Base-by-base conservation (phyloP, 2,888 invertebrate genomes). In the Octonoba sinensis region DNA sequence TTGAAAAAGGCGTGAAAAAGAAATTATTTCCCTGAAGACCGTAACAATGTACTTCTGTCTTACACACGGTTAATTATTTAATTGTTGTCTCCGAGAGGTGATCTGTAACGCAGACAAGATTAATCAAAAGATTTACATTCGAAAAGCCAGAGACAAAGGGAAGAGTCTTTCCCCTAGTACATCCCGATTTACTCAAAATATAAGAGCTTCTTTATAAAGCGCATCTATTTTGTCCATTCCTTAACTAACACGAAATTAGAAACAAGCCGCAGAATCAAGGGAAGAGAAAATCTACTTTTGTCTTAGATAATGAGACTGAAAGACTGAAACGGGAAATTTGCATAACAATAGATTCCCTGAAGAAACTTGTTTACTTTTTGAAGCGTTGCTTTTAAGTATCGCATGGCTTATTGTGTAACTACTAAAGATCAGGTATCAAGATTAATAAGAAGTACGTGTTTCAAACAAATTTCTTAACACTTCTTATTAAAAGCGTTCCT, bases 41-140 rank as follows among this genome's bases (percentile, higher is more conserved):
- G 70, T 51, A 82, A 82, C 81, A 82, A 70, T 82, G 81, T 82
- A 59, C 70, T 75, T 66, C 66, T 70, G 81, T 75, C 81, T 70
- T 74, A 82, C 67, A 75, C 69, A 62, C 65, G 69, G 76, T 82
- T 82, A 82, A 82, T 82, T 82, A 82, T 76, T 82, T 82, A 82
- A 82, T 82, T 82, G 82, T 82, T 82, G 82, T 82, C 60, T 82
- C 65, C 69, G 82, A 66, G 72, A 74, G 67, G 71, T 76, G 76
- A 82, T 82, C 72, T 71, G 75, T 75, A 64, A 69, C 76, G 66
- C 76, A 76, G 82, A 82, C 81, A 75, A 82, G 74, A 82, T 82
- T 82, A 82, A 76, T 82, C 76, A 82, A 76, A 72, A 82, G 82
- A 82, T 82, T 82, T 82, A 76, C 82, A 82, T 82, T 67, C 82